Evolutionary conservation across 2,797 vertebrate species (phyloP), one percentile per base, ranked within the genome.

Genomic region (Nannoperca australis): DNA sequence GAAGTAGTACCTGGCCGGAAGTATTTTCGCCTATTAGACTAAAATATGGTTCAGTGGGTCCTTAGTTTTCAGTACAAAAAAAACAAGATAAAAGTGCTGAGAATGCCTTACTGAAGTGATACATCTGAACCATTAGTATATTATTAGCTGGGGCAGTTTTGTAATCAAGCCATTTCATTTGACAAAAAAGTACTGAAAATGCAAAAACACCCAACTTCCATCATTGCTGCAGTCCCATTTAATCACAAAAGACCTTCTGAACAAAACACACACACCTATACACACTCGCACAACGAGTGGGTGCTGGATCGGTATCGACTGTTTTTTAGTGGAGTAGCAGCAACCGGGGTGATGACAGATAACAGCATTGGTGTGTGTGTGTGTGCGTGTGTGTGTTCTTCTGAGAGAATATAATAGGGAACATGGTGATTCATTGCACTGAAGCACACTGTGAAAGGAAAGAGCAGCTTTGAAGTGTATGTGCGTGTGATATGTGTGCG

Each of bases 341-440:
- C 69, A 79, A 78, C 56, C 49, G 59, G 55, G 72, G 66, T 81
- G 80, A 85, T 86, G 85, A 85, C 62, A 70, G 76, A 82, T 83
- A 81, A 84, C 74, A 84, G 78, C 36, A 40, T 45, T 2, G 13
- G 5, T 56, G 50, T 79, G 65, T 40, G 56, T 76, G 50, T 62
- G 68, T 63, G 58, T 69, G 65, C 77, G 64, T 73, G 61, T 65
- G 76, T 63, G 64, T 85, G 73, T 79, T 81, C 61, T 78, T 78
- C 58, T 69, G 45, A 74, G 71, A 65, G 79, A 87, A 86, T 75
- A 86, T 81, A 88, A 82, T 78, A 78, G 70, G 71, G 89, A 89
- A 80, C 68, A 73, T 38, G 8, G 79, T 89, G 84, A 92, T 85
- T 89, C 88, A 85, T 55, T 67, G 73, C 81, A 76, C 38, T 66